Evolutionary conservation across 1,140 invertebrate genomes (phyloP).

Genomic region (Nasonia vitripennis): DNA sequence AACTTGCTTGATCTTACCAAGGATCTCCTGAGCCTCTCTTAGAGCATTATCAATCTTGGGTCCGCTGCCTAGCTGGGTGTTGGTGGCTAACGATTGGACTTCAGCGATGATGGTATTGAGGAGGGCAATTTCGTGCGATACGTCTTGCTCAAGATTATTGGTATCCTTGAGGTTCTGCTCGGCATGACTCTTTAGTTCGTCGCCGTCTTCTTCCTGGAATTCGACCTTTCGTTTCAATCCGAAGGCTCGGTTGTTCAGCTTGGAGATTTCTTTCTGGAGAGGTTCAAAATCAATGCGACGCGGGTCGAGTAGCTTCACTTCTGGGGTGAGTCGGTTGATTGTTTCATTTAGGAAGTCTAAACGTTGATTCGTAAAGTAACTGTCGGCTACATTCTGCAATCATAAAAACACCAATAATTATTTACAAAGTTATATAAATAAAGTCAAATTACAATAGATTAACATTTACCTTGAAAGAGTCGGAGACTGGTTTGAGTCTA

Average conservation of each 20-base stretch:
- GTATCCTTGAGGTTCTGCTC: slow-evolving; percentile 77
- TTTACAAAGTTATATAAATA: not conserved
- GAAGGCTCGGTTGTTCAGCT: slow-evolving; percentile 77
- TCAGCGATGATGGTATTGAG: slow-evolving; percentile 79
- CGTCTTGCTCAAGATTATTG: slow-evolving; percentile 74
- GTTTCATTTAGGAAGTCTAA: slow-evolving; percentile 85
- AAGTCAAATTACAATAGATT: not conserved
- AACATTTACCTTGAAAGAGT: slow-evolving; percentile 80
- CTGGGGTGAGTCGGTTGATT: slow-evolving; percentile 78
- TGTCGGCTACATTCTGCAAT: slow-evolving; percentile 81
- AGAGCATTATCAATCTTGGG: slow-evolving; percentile 87
- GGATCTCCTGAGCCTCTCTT: slow-evolving; percentile 82
- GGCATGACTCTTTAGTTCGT: slow-evolving; percentile 75
- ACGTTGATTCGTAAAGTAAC: slow-evolving; percentile 86
- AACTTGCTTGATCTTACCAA: slow-evolving; percentile 79
- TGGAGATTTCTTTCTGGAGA: slow-evolving; percentile 76
- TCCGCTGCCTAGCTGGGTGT: slow-evolving; percentile 79
- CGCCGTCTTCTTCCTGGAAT: slow-evolving; percentile 70
- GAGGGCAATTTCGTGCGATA: slow-evolving; percentile 74
- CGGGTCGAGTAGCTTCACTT: slow-evolving; percentile 81
- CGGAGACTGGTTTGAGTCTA: slow-evolving; percentile 80
- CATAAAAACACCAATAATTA: not conserved
- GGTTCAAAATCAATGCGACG: slow-evolving; percentile 80
- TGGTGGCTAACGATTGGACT: slow-evolving; percentile 81
- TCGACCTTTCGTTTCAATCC: slow-evolving; percentile 78